Evolutionary conservation across 2,113 vertebrate genomes (phyloP).

Genomic region (Rhinichthys klamathensis): DNA sequence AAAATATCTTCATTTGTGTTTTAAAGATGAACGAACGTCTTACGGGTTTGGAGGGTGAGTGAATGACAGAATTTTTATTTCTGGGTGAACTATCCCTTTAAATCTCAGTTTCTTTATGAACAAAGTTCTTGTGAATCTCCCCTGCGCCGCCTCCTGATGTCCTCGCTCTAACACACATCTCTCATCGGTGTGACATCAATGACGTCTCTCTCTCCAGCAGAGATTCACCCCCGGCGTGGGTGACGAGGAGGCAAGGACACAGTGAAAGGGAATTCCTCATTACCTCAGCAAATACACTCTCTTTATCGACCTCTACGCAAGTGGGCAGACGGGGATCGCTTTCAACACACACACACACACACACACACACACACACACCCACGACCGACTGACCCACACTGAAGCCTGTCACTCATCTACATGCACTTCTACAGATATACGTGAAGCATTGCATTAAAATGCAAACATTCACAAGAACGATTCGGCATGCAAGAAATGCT

Average conservation of each 20-base stretch:
- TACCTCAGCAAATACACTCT: slow-evolving; percentile 70
- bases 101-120: too few species aligned
- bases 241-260: slow-evolving; percentile 55
- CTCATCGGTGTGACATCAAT: background rate
- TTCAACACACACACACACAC: slow-evolving; percentile 14
- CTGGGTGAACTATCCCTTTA: too few species aligned
- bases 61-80: too few species aligned
- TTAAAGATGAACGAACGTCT: too few species aligned
- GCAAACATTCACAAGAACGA: background rate
- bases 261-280: slow-evolving; percentile 80
- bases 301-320: slow-evolving; percentile 14
- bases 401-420: background rate
- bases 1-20: too few species aligned
- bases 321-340: slow-evolving; percentile 30
- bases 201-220: background rate
- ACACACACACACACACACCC: slow-evolving; percentile 7
- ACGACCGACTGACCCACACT: background rate
- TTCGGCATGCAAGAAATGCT: background rate
- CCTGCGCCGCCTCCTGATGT: too few species aligned
- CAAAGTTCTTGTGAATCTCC: too few species aligned
- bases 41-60: too few species aligned
- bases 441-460: background rate
- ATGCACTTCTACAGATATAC: background rate
- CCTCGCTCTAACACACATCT: background rate
- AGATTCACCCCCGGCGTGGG: slow-evolving; percentile 5